These are phyloP conservation scores for Sicus ferrugineus DNA, from an alignment of 2,888 invertebrate species.

Conservation along the genomic window DNA sequence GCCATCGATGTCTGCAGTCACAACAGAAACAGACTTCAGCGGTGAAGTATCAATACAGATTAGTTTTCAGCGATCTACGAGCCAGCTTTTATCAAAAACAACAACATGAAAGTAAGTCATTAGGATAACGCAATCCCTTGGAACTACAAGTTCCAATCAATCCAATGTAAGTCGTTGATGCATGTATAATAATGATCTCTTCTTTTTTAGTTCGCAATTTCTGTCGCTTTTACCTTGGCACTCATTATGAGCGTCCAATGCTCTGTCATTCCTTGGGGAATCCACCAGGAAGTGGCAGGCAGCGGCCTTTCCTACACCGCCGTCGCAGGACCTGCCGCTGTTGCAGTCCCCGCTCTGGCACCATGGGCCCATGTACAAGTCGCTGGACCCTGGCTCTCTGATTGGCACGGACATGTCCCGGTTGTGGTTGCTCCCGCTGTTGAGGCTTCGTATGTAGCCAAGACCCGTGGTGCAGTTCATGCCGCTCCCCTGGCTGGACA, in stretches of 20 bases:
- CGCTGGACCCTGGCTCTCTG: constrained; percentile 35
- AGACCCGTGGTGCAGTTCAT: constrained; percentile 63
- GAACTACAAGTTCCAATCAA: neutral
- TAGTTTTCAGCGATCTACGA: constrained; percentile 34
- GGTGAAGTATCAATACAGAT: constrained; percentile 32
- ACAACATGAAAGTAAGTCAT: constrained; percentile 56
- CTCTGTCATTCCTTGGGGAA: constrained; percentile 53
- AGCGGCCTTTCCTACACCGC: constrained; percentile 56
- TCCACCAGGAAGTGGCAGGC: constrained; percentile 44
- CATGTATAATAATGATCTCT: neutral
- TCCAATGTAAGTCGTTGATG: neutral
- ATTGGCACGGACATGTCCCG: constrained; percentile 36
- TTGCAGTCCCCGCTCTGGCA: constrained; percentile 45
- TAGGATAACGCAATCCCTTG: neutral
- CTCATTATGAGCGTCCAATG: constrained; percentile 59
- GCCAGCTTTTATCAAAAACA: constrained; percentile 29
- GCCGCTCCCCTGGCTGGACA: constrained; percentile 62
- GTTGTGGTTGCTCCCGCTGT: constrained; percentile 53
- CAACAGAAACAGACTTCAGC: constrained; percentile 56
- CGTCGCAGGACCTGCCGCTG: constrained; percentile 40
- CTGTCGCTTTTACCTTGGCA: constrained; percentile 56
- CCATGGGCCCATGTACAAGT: constrained; percentile 27
- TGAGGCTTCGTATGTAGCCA: constrained; percentile 61
- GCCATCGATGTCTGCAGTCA: constrained; percentile 46
- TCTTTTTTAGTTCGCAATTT: constrained; percentile 49